These are phyloP conservation scores for Spilarctia lutea DNA, from an alignment of 2,888 invertebrate genomes.

Conservation along the genomic window DNA sequence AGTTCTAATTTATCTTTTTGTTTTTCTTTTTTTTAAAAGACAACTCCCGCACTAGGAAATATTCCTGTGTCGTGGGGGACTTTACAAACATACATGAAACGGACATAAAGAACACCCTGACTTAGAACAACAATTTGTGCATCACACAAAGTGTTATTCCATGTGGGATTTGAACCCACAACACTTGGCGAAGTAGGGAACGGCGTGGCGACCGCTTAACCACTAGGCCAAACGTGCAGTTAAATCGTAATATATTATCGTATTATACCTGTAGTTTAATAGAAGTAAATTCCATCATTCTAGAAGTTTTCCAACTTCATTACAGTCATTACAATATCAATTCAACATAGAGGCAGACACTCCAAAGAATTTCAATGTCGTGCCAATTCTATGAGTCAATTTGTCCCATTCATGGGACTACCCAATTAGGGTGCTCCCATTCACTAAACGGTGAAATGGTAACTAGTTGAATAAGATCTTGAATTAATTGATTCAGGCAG, in stretches of 20 bases:
- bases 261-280: neutral
- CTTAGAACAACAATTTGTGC: no score
- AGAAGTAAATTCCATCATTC: neutral
- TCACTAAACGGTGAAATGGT: slow-evolving; percentile 50
- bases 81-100: no score
- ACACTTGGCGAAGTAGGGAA: no score
- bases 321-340: slow-evolving; percentile 26
- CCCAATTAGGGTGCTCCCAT: slow-evolving; percentile 49
- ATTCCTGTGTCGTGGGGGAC: no score
- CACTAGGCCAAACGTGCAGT: no score
- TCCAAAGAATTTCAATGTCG: slow-evolving; percentile 39
- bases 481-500: slow-evolving; percentile 50
- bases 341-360: slow-evolving; percentile 24
- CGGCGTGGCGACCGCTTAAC: no score
- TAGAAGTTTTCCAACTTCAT: slow-evolving; percentile 3
- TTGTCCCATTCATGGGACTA: slow-evolving; percentile 40
- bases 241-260: no score
- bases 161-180: no score
- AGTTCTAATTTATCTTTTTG: neutral
- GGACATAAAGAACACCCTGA: no score
- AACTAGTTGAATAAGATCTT: slow-evolving; percentile 54
- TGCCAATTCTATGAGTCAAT: slow-evolving; percentile 33
- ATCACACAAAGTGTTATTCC: no score
- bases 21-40: no score
- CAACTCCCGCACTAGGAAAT: no score